Base-by-base conservation (phyloP, 2,888 invertebrate genomes). In the Mayetiola destructor region DNA sequence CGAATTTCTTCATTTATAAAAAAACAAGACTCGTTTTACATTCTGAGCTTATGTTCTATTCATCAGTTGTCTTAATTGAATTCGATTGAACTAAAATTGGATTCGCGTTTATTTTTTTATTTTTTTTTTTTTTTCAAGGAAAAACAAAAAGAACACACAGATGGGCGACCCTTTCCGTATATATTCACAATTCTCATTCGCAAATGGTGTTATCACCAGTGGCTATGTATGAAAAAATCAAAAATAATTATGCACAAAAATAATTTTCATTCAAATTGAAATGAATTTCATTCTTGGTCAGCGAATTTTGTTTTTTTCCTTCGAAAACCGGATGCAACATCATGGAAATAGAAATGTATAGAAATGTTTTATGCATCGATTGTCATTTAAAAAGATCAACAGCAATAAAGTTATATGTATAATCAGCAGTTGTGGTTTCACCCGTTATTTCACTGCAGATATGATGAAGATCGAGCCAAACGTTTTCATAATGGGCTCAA, bases 61-160 rank as follows among this genome's bases (percentile, higher is more conserved):
- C 27, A 48, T 23, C 48, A 48, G 27, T 48, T 48, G 23, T 9
- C 48, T 16, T 48, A 48, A 48, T 48, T 48, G 27, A 48, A 48
- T 48, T 48, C 14, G n/a, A 27, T 9, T 32, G 32, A 9, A 12
- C 32, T 9, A 32, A 32, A 32, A 32, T 12, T 32, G 8, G 32
- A 12, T 9, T 12, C 32, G 32, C 32, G 6, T 9, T 32, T 32
- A 32, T 8, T 32, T 8, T n/a, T n/a, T n/a, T n/a, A n/a, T n/a
- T n/a, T n/a, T n/a, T n/a, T n/a, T n/a, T n/a, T n/a, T n/a, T n/a
- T n/a, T n/a, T n/a, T n/a, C n/a, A n/a, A 12, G 6, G 32, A 32
- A 12, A 32, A 12, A 32, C 8, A 32, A 12, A 32, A 32, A 8
- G 32, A 32, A 32, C 8, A 32, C 8, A 32, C 32, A 32, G 32